Conservation (phyloP, 2,113 vertebrate genomes). For the Polyodon spathula region DNA sequence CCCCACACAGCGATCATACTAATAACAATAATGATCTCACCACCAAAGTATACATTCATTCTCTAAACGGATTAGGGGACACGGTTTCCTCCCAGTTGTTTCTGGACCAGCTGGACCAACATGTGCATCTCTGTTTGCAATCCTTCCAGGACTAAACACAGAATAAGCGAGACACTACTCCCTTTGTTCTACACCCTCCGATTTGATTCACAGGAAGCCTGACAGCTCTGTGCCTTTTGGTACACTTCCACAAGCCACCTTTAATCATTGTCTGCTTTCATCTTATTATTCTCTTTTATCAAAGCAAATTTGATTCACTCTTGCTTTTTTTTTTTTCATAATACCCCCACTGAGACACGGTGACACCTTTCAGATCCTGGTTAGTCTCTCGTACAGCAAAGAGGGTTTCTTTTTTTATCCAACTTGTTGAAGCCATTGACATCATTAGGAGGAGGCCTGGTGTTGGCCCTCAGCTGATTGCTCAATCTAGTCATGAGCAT, state of each 20-base stretch:
- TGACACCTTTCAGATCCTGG: slow-evolving; percentile 12
- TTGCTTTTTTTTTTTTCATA: background rate
- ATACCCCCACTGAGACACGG: background rate
- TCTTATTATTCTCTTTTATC: slow-evolving; percentile 12
- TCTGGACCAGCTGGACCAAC: no score
- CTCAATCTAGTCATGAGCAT: no score
- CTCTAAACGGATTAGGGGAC: no score
- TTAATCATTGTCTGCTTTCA: slow-evolving; percentile 5
- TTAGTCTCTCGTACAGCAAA: background rate
- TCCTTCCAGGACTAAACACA: no score
- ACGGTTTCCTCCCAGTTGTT: no score
- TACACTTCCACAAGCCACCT: background rate
- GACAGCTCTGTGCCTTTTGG: no score
- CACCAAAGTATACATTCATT: no score
- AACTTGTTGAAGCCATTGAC: slow-evolving; percentile 17
- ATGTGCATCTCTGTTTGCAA: no score
- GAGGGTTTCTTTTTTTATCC: slow-evolving; percentile 9
- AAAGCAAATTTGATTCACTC: background rate
- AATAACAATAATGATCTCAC: no score
- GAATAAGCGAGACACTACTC: background rate
- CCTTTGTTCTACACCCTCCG: background rate
- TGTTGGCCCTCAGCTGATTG: no score
- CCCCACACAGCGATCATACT: no score
- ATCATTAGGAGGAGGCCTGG: slow-evolving; percentile 22
- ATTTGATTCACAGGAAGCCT: no score